Percentiles rank a stretch among this genome's conserved stretches.
These are phyloP conservation scores for Liasis olivaceus DNA, from an alignment of 2,797 vertebrate genomes.

Conservation along the genomic window DNA sequence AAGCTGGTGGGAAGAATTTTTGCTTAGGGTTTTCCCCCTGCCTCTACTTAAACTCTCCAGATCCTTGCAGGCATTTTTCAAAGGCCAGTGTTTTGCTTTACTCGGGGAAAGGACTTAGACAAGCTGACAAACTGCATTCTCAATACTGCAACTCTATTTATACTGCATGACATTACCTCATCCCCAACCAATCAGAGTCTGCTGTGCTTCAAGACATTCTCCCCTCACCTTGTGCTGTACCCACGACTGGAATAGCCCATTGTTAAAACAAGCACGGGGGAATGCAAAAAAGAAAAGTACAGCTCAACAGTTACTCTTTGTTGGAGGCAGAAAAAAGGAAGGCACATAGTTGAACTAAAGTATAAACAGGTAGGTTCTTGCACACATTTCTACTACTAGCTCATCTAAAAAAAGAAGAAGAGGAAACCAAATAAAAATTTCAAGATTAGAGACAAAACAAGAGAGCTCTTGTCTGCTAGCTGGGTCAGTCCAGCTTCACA, in stretches of 20 bases:
- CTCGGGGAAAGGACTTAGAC: conserved; percentile 18
- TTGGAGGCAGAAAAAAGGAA: conserved; percentile 33
- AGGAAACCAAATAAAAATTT: background rate
- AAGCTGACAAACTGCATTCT: conserved; percentile 12
- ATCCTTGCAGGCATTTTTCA: background rate
- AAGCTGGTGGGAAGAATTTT: background rate
- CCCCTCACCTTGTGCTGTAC: conserved; percentile 38
- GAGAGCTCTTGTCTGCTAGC: background rate
- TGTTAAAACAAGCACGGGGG: background rate
- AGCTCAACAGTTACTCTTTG: background rate
- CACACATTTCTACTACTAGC: background rate
- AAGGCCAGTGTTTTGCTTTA: conserved; percentile 30
- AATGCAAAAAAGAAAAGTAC: background rate
- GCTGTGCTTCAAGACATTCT: conserved; percentile 37
- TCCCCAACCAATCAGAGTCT: conserved; percentile 65
- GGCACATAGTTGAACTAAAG: background rate
- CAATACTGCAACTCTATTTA: conserved; percentile 50
- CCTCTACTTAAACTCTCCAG: conserved; percentile 6
- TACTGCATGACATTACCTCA: conserved; percentile 70
- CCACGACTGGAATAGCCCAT: background rate
- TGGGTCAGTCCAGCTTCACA: conserved; percentile 23
- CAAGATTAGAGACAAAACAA: background rate
- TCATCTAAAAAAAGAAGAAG: background rate
- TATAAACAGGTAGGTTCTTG: background rate
- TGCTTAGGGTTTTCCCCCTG: background rate